Conservation (phyloP, 1,140 invertebrate genomes). For the Drosophila subpulchrella region DNA sequence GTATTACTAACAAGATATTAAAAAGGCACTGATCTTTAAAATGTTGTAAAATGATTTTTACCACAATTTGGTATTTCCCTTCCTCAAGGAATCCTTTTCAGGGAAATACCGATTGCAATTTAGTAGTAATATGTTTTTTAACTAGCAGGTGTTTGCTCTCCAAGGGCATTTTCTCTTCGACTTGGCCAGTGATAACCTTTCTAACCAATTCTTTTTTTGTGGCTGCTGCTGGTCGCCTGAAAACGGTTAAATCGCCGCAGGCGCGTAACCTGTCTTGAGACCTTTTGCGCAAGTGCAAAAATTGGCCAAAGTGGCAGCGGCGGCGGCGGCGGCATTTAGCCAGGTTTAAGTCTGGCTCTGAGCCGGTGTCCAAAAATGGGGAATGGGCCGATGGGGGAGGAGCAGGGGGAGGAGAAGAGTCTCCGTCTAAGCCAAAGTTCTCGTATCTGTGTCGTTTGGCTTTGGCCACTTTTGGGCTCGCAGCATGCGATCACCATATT, state of each 20-base stretch:
- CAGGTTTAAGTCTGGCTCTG: constrained; percentile 16
- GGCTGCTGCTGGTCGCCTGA: constrained; percentile 48
- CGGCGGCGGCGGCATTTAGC: constrained; percentile 55
- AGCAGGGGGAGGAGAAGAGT: constrained; percentile 1
- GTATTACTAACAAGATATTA: too few relatives aligned
- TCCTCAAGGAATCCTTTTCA: too few relatives aligned
- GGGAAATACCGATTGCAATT: too few relatives aligned
- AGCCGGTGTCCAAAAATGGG: constrained; percentile 26
- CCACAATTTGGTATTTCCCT: too few relatives aligned
- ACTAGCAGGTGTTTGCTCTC: not conserved
- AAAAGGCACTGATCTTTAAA: too few relatives aligned
- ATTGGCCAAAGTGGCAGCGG: constrained; percentile 70
- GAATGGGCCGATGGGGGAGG: not conserved
- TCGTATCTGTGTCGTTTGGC: constrained; percentile 67
- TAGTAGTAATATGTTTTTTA: too few relatives aligned
- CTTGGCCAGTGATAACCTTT: constrained; percentile 18
- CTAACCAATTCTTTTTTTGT: constrained; percentile 27
- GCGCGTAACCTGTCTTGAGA: constrained; percentile 81
- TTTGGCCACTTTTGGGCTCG: constrained; percentile 64
- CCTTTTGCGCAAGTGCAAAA: constrained; percentile 83
- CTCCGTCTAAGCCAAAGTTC: constrained; percentile 50
- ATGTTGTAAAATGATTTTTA: too few relatives aligned
- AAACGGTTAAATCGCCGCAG: constrained; percentile 81
- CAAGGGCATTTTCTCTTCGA: constrained; percentile 32
- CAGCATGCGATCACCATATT: constrained; percentile 81